Conservation (phyloP, 2,797 vertebrate species). For the Notolabrus celidotus region DNA sequence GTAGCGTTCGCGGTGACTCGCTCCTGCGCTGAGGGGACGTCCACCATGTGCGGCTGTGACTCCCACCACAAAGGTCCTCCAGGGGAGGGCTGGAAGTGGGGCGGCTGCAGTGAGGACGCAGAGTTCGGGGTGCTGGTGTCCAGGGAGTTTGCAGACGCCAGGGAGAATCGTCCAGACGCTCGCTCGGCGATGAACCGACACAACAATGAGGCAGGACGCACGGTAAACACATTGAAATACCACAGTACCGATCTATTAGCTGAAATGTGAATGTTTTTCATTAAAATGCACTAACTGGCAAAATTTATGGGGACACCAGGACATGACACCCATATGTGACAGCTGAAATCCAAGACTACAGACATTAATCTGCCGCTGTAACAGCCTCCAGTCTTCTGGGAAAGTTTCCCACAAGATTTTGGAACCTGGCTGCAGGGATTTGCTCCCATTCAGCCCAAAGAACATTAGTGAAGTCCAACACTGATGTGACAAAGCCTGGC, state of each 20-base stretch:
- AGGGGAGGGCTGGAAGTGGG: constrained; percentile 99
- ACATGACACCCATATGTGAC: constrained; percentile 6
- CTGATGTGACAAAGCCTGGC: constrained; percentile 2
- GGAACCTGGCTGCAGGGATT: constrained; percentile 7
- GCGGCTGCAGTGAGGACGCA: constrained; percentile 97
- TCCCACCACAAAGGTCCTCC: constrained; percentile 95
- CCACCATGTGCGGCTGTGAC: constrained; percentile 96
- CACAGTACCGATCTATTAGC: not conserved
- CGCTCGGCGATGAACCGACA: constrained; percentile 99
- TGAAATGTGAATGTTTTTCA: not conserved
- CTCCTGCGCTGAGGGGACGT: constrained; percentile 94
- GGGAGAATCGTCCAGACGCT: constrained; percentile 96
- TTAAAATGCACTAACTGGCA: not conserved
- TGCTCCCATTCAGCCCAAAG: not conserved
- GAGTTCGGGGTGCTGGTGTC: constrained; percentile 98
- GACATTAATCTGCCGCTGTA: not conserved
- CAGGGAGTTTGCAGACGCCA: constrained; percentile 95
- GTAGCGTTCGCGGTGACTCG: constrained; percentile 96
- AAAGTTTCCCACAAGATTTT: constrained; percentile 3
- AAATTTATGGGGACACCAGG: not conserved
- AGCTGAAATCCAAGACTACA: not conserved
- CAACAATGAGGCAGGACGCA: constrained; percentile 98
- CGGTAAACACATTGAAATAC: constrained; percentile 79
- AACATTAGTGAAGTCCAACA: not conserved
- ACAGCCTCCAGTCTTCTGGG: not conserved